Evolutionary conservation across 2,113 vertebrate species (phyloP).

Genomic region (Cettia cetti): DNA sequence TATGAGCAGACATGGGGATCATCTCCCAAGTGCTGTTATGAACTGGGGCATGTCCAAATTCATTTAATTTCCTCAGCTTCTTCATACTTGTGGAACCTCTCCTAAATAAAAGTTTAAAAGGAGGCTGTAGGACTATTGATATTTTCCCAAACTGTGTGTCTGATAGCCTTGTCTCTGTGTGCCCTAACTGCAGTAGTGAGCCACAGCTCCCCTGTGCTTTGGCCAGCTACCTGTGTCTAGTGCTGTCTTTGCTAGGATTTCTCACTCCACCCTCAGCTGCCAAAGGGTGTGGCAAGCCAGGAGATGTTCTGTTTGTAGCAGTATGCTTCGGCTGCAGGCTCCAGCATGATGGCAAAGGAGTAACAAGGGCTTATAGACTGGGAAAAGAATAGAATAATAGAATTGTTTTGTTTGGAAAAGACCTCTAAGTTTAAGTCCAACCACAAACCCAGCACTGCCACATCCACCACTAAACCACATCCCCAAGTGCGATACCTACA

Average conservation of each 20-base stretch:
- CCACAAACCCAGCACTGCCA: not conserved
- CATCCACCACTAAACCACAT: not conserved
- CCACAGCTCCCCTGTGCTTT: not conserved
- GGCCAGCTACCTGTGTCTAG: not conserved
- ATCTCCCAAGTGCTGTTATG: not conserved
- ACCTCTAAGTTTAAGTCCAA: not conserved
- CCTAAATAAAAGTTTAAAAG: not conserved
- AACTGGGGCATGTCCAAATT: not conserved
- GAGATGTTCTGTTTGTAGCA: not conserved
- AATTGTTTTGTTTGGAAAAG: not conserved
- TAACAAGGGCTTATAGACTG: not conserved
- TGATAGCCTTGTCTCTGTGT: not conserved
- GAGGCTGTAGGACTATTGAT: not conserved
- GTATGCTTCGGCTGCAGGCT: rapidly evolving
- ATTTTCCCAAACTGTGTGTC: not conserved
- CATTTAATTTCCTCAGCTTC: not conserved
- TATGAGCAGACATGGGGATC: not conserved
- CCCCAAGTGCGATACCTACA: not conserved
- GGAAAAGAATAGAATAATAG: not conserved
- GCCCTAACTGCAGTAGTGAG: not conserved
- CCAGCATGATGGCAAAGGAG: not conserved
- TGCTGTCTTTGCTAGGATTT: not conserved
- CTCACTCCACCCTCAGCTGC: not conserved
- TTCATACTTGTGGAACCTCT: not conserved
- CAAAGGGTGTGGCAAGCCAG: not conserved